Evolutionary conservation across 2,113 vertebrate genomes (phyloP), one percentile per base, ranked within the genome.

Genomic region (Puffinus mauretanicus): DNA sequence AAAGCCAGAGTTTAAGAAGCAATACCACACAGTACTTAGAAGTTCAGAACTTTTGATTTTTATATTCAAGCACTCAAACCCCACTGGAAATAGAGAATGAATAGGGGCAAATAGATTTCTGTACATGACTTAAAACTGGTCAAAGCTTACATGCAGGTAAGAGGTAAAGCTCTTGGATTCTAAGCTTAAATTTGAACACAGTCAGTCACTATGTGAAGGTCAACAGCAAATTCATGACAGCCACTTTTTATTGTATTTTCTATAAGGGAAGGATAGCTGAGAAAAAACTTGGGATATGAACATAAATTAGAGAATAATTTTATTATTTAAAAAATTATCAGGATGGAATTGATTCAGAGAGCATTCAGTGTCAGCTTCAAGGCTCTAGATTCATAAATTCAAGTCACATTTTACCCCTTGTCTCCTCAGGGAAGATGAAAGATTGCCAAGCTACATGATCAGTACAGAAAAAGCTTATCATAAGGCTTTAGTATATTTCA

Each of bases 381-480:
- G 78, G 55, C 62, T 95, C 66, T 40, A 47, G 34, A 55, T 78
- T 85, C 67, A 89, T 70, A 62, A 90, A 96, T 82, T 94, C 84
- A 88, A 75, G 81, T 88, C 94, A 92, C 54, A 79, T 91, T 94
- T 93, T 75, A 94, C 21, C 26, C 49, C 40, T 51, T 84, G 34
- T 72, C 73, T 94, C 87, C 84, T 86, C 10, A 5, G 78, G 75
- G 82, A 92, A 95, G 91, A 90, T 71, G 86, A 95, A 91, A 88
- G 84, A 95, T 94, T 93, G 84, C 93, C 51, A 96, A 86, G 82
- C 84, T 91, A 71, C 58, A 67, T 88, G 91, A 95, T 97, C 95
- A 93, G 93, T 96, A 96, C 32, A 89, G 81, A 87, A 93, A 96
- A 95, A 91, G 70, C 78, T 94, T 91, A 97, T 91, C 62, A 62